These are phyloP conservation scores for Gymnobelideus leadbeateri DNA, from an alignment of 2,113 vertebrate genomes.

Conservation along the genomic window DNA sequence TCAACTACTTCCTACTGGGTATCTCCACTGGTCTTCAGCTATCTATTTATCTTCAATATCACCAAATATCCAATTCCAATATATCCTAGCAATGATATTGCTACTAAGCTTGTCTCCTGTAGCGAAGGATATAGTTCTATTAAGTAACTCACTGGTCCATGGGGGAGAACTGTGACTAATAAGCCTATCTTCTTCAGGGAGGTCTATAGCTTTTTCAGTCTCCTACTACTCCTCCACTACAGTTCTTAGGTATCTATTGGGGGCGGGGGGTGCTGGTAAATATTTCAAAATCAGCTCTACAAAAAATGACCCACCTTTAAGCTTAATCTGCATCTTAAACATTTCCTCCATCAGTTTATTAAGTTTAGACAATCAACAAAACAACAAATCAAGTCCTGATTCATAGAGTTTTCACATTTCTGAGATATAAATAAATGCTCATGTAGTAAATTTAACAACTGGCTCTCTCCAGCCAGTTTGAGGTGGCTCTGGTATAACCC, in stretches of 20 bases:
- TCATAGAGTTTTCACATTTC: background rate
- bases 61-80: background rate
- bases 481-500: background rate
- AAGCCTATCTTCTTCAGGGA: background rate
- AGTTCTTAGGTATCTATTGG: background rate
- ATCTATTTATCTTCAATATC: background rate
- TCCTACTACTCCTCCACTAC: background rate
- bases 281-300: background rate
- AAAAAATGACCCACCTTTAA: background rate
- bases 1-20: background rate
- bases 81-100: background rate
- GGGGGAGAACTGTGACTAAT: background rate
- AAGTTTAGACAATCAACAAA: background rate
- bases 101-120: background rate
- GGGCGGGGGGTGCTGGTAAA: background rate
- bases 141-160: background rate
- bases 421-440: background rate
- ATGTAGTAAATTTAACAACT: background rate
- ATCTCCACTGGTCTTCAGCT: background rate
- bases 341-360: background rate
- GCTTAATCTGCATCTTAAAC: background rate
- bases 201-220: background rate
- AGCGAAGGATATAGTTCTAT: background rate
- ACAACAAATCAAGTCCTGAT: background rate
- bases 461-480: background rate